Conservation (phyloP, 2,797 vertebrate species). For the Pelochelys cantorii region DNA sequence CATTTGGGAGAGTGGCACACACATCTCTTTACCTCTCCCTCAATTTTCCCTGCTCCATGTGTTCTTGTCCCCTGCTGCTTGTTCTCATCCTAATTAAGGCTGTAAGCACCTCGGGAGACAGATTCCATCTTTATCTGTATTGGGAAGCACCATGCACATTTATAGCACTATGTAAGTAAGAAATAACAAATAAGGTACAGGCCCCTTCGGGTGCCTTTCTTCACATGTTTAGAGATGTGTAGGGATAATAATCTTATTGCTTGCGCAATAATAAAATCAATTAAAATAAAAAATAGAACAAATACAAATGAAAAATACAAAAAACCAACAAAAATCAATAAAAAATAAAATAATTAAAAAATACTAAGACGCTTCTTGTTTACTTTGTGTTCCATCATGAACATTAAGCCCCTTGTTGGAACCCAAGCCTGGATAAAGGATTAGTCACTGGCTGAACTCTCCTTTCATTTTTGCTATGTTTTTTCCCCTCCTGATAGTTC, state of each 20-base stretch:
- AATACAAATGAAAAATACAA: too few species aligned
- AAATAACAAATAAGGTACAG: too few species aligned
- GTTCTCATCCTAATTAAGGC: neutral
- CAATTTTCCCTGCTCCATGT: too few species aligned
- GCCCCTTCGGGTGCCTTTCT: neutral
- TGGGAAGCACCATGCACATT: neutral
- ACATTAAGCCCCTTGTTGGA: neutral
- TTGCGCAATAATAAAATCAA: too few species aligned
- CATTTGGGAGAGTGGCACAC: too few species aligned
- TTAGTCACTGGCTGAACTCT: neutral
- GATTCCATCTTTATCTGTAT: neutral
- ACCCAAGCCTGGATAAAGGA: neutral
- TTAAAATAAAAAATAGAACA: too few species aligned
- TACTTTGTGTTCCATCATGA: neutral
- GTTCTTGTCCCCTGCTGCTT: neutral
- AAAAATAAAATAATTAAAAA: neutral
- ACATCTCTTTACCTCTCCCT: too few species aligned
- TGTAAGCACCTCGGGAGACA: neutral
- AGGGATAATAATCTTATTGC: too few species aligned
- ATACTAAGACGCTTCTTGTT: neutral
- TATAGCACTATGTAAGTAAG: neutral
- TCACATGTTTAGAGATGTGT: neutral
- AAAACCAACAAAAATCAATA: neutral
- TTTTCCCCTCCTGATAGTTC: accelerated
- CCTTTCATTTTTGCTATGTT: neutral